Conservation (phyloP, 2,888 invertebrate genomes). For the Poecilus cupreus region DNA sequence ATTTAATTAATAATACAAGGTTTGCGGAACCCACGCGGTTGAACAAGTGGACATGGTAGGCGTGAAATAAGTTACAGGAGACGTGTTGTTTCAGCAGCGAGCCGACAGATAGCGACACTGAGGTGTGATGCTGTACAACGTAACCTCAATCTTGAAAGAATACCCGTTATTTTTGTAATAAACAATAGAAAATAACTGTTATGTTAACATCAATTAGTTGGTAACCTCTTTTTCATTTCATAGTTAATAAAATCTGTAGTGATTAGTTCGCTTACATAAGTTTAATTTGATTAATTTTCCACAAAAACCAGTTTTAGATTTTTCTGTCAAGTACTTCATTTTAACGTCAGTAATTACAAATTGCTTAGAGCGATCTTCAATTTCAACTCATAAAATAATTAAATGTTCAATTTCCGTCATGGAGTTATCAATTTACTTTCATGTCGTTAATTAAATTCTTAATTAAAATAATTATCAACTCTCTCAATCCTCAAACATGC, state of each 20-base stretch:
- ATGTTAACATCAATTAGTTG: too few species aligned
- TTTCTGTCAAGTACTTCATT: constrained; percentile 35
- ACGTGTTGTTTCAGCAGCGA: neutral
- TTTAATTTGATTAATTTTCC: constrained; percentile 41
- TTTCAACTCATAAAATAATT: constrained; percentile 57
- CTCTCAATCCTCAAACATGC: constrained; percentile 38
- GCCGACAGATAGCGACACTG: constrained; percentile 14
- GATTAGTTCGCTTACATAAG: constrained; percentile 8
- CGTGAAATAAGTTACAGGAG: constrained; percentile 38
- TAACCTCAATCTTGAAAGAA: neutral
- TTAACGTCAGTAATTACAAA: constrained; percentile 43
- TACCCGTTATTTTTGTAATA: too few species aligned
- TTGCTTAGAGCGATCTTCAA: constrained; percentile 45
- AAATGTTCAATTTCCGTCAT: constrained; percentile 58
- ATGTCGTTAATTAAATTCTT: constrained; percentile 58
- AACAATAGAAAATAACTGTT: too few species aligned
- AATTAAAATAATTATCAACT: constrained; percentile 58
- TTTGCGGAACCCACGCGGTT: constrained; percentile 44
- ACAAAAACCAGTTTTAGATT: constrained; percentile 29
- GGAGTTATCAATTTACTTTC: constrained; percentile 59
- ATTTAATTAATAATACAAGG: constrained; percentile 56
- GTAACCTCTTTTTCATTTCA: too few species aligned
- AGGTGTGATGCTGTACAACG: neutral
- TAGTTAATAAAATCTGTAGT: too few species aligned
- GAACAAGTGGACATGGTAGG: constrained; percentile 19